phyloP scores from a whole-genome alignment of 2,888 invertebrate species.

The Dermolepida albohirtum region DNA sequence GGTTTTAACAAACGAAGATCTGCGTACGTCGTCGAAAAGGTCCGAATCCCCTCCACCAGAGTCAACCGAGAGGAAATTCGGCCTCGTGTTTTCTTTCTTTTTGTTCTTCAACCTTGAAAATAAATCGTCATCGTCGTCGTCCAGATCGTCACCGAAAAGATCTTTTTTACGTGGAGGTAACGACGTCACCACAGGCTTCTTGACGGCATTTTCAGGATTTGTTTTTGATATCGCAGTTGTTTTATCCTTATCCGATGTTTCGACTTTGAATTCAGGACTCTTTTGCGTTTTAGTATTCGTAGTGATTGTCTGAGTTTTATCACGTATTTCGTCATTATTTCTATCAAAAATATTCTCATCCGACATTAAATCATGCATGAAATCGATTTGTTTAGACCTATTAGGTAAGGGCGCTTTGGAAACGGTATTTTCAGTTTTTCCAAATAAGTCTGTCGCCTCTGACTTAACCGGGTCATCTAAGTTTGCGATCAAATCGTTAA shows the following conservation, averaged over 20 bases:
- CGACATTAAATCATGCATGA: constrained; percentile 1
- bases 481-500: too few species aligned
- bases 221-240: not conserved
- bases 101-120: constrained; percentile 10
- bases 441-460: not conserved
- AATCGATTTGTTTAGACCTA: constrained; percentile 5
- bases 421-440: not conserved
- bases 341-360: not conserved
- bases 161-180: constrained; percentile 1
- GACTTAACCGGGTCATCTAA: not conserved
- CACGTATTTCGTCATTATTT: too few species aligned
- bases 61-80: not conserved
- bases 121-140: constrained; percentile 21
- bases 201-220: not conserved
- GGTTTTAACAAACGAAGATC: constrained; percentile 27
- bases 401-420: not conserved
- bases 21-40: not conserved
- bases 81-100: constrained; percentile 1
- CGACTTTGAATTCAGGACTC: not conserved
- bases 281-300: too few species aligned
- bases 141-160: constrained; percentile 11
- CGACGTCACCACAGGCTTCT: not conserved
- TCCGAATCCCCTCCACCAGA: not conserved
- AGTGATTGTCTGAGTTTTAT: too few species aligned
- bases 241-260: not conserved